These are phyloP conservation scores for Scrobipalpa atriplicella DNA, from an alignment of 2,888 invertebrate species.

Conservation along the genomic window DNA sequence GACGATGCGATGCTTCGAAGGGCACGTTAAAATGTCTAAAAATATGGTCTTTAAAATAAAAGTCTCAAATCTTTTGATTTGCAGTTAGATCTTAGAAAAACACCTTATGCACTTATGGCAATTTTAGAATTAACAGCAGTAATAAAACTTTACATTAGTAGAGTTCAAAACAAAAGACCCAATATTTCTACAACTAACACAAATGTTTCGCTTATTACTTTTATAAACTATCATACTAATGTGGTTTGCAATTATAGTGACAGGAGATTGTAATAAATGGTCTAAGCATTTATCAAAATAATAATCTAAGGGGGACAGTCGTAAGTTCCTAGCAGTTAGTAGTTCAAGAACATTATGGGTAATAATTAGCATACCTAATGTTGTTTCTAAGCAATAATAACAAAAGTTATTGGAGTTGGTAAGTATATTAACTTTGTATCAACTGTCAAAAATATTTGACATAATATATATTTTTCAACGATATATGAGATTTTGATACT, in stretches of 20 bases:
- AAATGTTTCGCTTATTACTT: conserved; percentile 13
- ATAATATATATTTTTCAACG: too few species aligned
- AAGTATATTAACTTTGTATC: not conserved
- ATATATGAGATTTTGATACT: too few species aligned
- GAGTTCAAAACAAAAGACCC: not conserved
- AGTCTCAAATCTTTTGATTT: too few species aligned
- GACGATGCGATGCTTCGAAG: too few species aligned
- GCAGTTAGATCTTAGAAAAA: too few species aligned
- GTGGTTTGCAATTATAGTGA: conserved; percentile 9
- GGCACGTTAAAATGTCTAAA: too few species aligned
- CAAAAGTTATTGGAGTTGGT: not conserved
- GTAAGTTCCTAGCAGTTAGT: conserved; percentile 16
- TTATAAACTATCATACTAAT: not conserved
- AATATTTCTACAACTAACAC: conserved; percentile 6
- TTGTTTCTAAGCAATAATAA: not conserved
- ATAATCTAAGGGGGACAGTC: conserved; percentile 17
- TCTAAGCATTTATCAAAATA: conserved; percentile 20
- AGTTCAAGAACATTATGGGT: conserved; percentile 12
- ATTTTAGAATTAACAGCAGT: too few species aligned
- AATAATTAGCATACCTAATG: not conserved
- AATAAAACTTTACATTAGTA: too few species aligned
- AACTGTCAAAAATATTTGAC: too few species aligned
- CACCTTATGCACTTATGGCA: too few species aligned
- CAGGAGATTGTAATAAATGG: conserved; percentile 19
- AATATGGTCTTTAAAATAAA: too few species aligned